These are phyloP conservation scores for Xiphophorus hellerii DNA, from an alignment of 2,113 vertebrate species.

Conservation along the genomic window DNA sequence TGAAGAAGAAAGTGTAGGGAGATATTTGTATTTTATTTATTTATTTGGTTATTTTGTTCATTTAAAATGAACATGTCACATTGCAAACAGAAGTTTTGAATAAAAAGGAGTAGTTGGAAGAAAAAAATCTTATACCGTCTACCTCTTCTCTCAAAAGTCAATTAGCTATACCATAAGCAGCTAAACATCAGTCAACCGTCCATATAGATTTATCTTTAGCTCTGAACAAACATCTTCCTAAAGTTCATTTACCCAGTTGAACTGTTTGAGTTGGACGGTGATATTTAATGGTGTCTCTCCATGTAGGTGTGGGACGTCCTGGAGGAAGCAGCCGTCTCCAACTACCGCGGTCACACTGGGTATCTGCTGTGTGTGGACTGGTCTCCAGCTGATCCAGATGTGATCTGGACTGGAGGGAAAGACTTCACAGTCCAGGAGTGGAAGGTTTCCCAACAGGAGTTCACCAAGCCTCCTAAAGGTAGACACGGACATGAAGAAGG, in stretches of 20 bases:
- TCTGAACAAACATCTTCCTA: too few relatives aligned
- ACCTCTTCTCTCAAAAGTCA: too few relatives aligned
- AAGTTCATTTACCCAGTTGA: neutral
- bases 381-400: conserved; percentile 90
- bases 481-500: neutral
- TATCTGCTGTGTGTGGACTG: conserved; percentile 90
- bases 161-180: too few relatives aligned
- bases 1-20: too few relatives aligned
- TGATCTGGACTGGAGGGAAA: conserved; percentile 92
- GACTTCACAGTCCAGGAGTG: conserved; percentile 95
- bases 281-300: neutral
- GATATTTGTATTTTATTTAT: too few relatives aligned
- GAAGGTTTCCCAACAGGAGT: conserved; percentile 87
- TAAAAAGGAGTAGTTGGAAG: too few relatives aligned
- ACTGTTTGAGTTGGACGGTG: neutral
- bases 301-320: conserved; percentile 92
- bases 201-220: too few relatives aligned
- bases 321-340: conserved; percentile 87
- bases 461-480: conserved; percentile 91
- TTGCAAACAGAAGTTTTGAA: too few relatives aligned
- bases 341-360: conserved; percentile 91
- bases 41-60: too few relatives aligned
- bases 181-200: too few relatives aligned
- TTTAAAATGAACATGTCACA: too few relatives aligned
- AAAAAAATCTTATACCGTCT: too few relatives aligned